These are phyloP conservation scores for Augochlorella aurata DNA, from an alignment of 2,888 invertebrate species.

Conservation along the genomic window DNA sequence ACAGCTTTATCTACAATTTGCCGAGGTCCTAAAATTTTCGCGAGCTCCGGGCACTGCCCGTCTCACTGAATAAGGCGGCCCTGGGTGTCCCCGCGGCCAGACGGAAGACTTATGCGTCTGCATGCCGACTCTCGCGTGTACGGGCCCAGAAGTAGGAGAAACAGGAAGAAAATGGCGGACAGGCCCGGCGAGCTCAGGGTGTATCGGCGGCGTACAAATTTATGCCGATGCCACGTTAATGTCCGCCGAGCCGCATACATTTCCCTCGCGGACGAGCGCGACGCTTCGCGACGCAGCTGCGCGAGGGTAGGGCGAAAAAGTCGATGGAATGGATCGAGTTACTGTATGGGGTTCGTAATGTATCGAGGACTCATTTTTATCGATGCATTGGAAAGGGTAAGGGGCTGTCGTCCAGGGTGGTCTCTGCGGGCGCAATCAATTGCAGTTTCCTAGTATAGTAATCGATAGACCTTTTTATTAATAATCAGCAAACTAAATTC, in stretches of 20 bases:
- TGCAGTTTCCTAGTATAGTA: not conserved
- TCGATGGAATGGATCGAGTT: conserved; percentile 31
- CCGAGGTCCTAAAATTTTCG: not conserved
- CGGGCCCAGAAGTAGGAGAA: conserved; percentile 24
- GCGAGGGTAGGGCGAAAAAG: not conserved
- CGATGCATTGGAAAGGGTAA: not conserved
- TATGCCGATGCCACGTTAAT: conserved; percentile 75
- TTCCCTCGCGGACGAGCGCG: conserved; percentile 47
- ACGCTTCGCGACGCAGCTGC: conserved; percentile 29
- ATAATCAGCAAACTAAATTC: not conserved
- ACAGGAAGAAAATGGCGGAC: conserved; percentile 46
- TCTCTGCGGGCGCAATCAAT: not conserved
- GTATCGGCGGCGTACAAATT: conserved; percentile 74
- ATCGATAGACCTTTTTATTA: not conserved
- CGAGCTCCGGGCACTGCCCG: not conserved
- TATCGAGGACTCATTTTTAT: conserved; percentile 5
- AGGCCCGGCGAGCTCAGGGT: conserved; percentile 28
- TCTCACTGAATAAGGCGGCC: not conserved
- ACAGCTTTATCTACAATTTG: not conserved
- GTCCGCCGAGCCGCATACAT: conserved; percentile 69
- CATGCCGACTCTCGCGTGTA: conserved; percentile 7
- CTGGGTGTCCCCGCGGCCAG: conserved; percentile 31
- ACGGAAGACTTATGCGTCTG: conserved; percentile 47
- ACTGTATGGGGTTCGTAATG: conserved; percentile 8
- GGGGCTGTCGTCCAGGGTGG: not conserved